Percentiles rank a stretch among this genome's conserved stretches.
phyloP scores from a whole-genome alignment of 2,888 invertebrate species.

The Balanococcus diminutus region DNA sequence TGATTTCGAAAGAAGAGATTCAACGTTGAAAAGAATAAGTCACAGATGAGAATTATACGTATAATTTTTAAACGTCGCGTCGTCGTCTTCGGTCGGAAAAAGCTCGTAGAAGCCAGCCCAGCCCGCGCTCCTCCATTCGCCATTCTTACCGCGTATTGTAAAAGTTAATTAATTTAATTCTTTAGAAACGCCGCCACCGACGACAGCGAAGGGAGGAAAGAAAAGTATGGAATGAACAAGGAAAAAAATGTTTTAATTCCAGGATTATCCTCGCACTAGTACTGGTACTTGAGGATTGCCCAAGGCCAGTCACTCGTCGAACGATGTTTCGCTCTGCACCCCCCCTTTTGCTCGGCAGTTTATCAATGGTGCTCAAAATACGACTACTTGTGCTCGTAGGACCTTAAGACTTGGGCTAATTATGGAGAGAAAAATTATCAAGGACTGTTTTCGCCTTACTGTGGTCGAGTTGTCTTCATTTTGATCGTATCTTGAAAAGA shows the following conservation, averaged over 20 bases:
- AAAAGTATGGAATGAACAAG: background rate
- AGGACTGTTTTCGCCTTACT: background rate
- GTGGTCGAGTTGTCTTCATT: too few species aligned
- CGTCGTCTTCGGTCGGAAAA: background rate
- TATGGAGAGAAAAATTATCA: background rate
- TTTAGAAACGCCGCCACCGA: background rate
- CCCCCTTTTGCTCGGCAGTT: background rate
- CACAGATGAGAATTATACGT: background rate
- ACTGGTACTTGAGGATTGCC: background rate
- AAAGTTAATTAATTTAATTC: conserved; percentile 22
- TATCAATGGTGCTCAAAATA: background rate
- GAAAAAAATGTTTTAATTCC: background rate
- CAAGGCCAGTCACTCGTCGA: background rate
- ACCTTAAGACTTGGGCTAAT: background rate
- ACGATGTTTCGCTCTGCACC: too few species aligned
- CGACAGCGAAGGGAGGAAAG: background rate
- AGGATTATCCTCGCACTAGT: background rate
- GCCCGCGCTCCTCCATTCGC: background rate
- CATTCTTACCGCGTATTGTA: background rate
- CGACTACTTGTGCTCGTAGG: background rate
- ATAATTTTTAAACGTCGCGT: background rate
- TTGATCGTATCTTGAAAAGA: too few species aligned
- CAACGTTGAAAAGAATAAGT: background rate
- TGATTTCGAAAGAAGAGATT: background rate
- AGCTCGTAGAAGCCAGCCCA: background rate